phyloP scores from a whole-genome alignment of 2,113 vertebrate species.

The Halichoerus grypus region DNA sequence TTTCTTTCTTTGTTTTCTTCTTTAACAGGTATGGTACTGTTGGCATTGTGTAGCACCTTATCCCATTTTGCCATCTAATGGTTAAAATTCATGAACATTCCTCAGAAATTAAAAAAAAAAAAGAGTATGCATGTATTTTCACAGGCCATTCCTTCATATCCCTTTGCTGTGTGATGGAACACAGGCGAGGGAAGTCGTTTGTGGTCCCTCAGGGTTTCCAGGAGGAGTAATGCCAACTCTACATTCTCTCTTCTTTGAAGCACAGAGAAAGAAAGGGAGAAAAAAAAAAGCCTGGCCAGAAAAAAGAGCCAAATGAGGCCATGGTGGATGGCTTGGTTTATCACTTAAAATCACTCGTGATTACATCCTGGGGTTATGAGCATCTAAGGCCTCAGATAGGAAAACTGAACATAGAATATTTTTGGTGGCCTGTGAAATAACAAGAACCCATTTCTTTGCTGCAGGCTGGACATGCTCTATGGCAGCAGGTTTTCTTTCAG shows the following conservation, averaged over 20 bases:
- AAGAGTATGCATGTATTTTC: constrained; percentile 56
- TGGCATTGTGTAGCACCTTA: constrained; percentile 34
- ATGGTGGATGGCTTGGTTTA: constrained; percentile 70
- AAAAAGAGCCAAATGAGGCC: neutral
- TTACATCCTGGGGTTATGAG: neutral
- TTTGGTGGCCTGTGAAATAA: neutral
- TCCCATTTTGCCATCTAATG: constrained; percentile 60
- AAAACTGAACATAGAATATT: neutral
- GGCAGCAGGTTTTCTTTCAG: neutral
- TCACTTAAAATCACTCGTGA: constrained; percentile 71
- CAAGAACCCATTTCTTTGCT: neutral
- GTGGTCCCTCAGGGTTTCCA: constrained; percentile 63
- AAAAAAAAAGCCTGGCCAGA: constrained; percentile 26
- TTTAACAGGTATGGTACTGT: neutral
- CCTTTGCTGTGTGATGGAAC: constrained; percentile 40
- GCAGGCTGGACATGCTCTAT: accelerated
- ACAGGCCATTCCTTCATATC: neutral
- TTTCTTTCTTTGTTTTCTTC: neutral
- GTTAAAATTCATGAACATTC: constrained; percentile 47
- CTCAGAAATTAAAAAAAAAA: constrained; percentile 30
- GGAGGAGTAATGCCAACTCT: constrained; percentile 41
- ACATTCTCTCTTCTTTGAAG: constrained; percentile 74
- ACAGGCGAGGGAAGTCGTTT: constrained; percentile 58
- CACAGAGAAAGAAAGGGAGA: constrained; percentile 61
- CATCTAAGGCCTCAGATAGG: neutral